Evolutionary conservation across 1,140 invertebrate genomes (phyloP).

Genomic region (Diplogasteroides magnus): DNA sequence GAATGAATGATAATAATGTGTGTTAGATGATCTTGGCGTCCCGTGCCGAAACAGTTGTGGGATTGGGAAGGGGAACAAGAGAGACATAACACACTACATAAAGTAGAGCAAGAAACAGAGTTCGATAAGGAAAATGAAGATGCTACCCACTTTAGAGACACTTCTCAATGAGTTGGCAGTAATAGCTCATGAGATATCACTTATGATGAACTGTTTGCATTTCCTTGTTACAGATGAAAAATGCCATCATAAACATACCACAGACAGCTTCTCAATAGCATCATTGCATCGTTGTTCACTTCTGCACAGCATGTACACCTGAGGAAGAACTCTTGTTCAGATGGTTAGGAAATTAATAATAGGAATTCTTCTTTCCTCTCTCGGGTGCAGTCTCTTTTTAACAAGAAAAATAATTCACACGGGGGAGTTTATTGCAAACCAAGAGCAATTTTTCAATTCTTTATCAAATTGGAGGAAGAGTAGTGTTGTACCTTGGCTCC

Average conservation of each 20-base stretch:
- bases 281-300: slow-evolving; percentile 22
- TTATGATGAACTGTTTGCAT: neutral
- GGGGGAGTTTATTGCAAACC: neutral
- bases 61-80: too few relatives aligned
- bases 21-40: too few relatives aligned
- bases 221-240: too few relatives aligned
- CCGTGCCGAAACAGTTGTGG: too few relatives aligned
- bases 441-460: neutral
- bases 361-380: too few relatives aligned
- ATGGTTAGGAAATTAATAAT: neutral
- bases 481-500: slow-evolving; percentile 20
- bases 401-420: neutral
- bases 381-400: too few relatives aligned
- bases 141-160: slow-evolving; percentile 3
- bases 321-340: neutral
- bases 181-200: neutral
- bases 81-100: too few relatives aligned
- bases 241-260: too few relatives aligned
- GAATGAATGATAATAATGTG: too few relatives aligned
- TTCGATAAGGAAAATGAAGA: neutral
- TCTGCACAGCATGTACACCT: slow-evolving; percentile 31
- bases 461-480: neutral
- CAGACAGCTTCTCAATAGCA: slow-evolving; percentile 19
- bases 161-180: slow-evolving; percentile 5
- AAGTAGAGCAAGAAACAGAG: slow-evolving; percentile 9